Percentiles rank a stretch among this genome's conserved stretches.
Conservation (phyloP, 35 echinoderm and acorn worm genomes). For the Lytechinus variegatus region DNA sequence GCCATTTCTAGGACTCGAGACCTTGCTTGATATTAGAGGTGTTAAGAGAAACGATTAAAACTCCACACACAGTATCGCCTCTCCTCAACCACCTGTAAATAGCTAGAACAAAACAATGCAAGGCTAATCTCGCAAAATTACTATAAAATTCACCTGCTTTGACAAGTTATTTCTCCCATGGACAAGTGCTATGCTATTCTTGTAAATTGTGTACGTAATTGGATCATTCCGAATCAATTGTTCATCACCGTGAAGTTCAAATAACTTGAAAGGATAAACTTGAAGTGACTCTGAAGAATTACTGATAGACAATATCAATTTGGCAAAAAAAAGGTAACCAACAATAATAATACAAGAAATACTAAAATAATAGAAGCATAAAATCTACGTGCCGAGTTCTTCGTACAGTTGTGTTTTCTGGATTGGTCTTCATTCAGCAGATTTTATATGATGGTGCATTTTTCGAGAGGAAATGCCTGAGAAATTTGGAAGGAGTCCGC, state of each 20-base stretch:
- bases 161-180: neutral
- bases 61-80: neutral
- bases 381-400: neutral
- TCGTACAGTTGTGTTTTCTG: neutral
- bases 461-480: neutral
- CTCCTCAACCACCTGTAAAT: neutral
- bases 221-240: neutral
- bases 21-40: neutral
- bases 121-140: neutral
- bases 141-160: neutral
- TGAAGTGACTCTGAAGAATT: no score
- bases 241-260: neutral
- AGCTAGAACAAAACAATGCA: neutral
- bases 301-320: neutral
- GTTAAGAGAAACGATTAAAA: neutral
- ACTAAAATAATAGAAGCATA: no score
- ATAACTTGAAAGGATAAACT: neutral
- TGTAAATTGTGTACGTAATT: neutral
- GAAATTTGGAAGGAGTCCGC: neutral
- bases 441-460: neutral
- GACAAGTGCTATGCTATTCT: neutral
- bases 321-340: neutral
- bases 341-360: no score
- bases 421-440: neutral
- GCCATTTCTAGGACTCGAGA: neutral